These are phyloP conservation scores for Gymnosoma rotundatum DNA, from an alignment of 2,888 invertebrate genomes.

Conservation along the genomic window DNA sequence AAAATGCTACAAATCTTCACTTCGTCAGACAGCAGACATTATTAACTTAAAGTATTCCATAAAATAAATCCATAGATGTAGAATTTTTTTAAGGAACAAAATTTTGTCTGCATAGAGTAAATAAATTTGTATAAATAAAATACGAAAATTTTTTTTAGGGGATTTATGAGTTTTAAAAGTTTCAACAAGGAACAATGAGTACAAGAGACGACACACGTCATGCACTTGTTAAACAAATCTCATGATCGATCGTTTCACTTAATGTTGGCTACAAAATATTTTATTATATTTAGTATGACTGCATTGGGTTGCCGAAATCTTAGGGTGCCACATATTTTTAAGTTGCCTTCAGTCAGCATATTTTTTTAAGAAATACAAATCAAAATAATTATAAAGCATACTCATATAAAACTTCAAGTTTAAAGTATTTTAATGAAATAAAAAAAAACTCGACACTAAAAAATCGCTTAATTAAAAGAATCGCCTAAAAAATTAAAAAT, in stretches of 20 bases:
- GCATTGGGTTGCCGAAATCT: constrained; percentile 3
- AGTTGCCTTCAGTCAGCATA: background rate
- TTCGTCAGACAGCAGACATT: constrained; percentile 68
- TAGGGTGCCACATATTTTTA: constrained; percentile 1
- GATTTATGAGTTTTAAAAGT: constrained; percentile 17
- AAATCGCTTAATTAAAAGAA: no score
- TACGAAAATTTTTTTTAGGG: constrained; percentile 36
- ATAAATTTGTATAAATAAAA: constrained; percentile 30
- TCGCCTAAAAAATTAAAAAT: no score
- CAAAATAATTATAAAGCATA: no score
- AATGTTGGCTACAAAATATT: constrained; percentile 32
- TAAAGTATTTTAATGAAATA: no score
- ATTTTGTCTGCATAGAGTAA: background rate
- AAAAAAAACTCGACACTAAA: no score
- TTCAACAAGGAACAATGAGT: background rate
- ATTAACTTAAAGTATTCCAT: constrained; percentile 60
- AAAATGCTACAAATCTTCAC: constrained; percentile 69
- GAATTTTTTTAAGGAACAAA: constrained; percentile 6
- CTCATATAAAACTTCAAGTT: no score
- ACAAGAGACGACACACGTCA: constrained; percentile 52
- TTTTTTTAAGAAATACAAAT: no score
- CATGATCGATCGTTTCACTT: constrained; percentile 68
- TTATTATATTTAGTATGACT: constrained; percentile 31
- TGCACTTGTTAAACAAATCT: constrained; percentile 63
- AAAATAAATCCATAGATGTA: constrained; percentile 9